Base-by-base conservation (phyloP, 2,113 vertebrate genomes). In the Toxostoma redivivum region DNA sequence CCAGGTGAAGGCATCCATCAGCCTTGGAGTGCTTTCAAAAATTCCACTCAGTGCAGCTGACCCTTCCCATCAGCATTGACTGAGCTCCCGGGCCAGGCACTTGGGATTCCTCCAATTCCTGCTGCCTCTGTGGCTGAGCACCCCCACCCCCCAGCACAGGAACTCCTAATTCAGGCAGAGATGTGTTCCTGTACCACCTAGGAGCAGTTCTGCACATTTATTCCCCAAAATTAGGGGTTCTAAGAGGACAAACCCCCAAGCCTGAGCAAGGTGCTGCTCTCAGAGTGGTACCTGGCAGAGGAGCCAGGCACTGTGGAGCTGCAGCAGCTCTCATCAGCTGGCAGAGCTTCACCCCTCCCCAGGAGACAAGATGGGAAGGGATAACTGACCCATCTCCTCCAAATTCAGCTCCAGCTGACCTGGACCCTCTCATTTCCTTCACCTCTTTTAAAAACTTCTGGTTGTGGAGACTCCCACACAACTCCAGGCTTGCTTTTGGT, bases 81-180 rank as follows among this genome's bases (percentile, higher is more conserved):
- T 0, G 2, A 5, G 2, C 23, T 73, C 38, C 31, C 37, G 38
- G 30, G 4, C 31, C 4, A 1, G 38, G 58, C 25, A 40, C 53
- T 57, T 21, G 3, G 15, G 57, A 79, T 57, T 20, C n/a, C 72
- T 89, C 53, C 66, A 53, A 23, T 81, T 87, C 76, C 65, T 89
- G 28, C 54, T 2, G 6, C 54, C 38, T 44, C 64, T 51, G 0
- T 30, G 23, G 37, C 57, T 54, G 58, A 74, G 61, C 38, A 71
- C 71, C 90, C 87, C 53, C 5, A 2, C 5, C 53, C 8, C 57
- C 15, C 7, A 6, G 48, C 74, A 72, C 2, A 0, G 17, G 23
- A 31, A 28, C 19, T 57, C 17, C 28, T 24, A 15, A 23, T 11
- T 9, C 58, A 50, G 54, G 23, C 33, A 72, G 37, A 37, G 19